Conservation (phyloP, 2,113 vertebrate species). For the Neomonachus schauinslandi region DNA sequence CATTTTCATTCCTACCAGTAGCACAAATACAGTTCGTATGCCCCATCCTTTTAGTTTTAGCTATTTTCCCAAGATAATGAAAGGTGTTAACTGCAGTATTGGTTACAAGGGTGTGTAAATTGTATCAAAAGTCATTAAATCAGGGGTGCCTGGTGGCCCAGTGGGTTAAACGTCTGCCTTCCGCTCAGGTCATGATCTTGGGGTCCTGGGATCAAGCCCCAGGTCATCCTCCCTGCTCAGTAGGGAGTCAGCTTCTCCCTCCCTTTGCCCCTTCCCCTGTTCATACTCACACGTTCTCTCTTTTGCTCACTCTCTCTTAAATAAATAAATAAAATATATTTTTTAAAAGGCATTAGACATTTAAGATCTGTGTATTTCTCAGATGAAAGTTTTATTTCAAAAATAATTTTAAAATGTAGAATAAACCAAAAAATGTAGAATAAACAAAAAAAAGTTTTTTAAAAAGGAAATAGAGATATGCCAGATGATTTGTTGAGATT, state of each 20-base stretch:
- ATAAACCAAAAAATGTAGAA: background rate
- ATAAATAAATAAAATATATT: too few relatives aligned
- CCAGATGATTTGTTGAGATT: background rate
- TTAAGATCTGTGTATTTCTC: background rate
- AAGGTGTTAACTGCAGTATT: background rate
- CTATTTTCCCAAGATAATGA: background rate
- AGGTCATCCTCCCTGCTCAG: too few relatives aligned
- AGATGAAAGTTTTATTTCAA: background rate
- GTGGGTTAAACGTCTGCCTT: too few relatives aligned
- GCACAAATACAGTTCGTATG: background rate
- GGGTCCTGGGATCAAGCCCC: too few relatives aligned
- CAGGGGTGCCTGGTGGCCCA: too few relatives aligned
- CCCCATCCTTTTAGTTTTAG: background rate
- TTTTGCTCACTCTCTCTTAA: too few relatives aligned
- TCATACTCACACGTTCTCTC: too few relatives aligned
- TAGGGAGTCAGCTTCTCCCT: too few relatives aligned
- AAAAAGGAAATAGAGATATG: background rate
- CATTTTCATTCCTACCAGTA: background rate
- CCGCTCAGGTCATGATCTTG: too few relatives aligned
- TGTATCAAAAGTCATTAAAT: background rate
- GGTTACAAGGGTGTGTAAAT: background rate
- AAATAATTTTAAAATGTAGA: background rate
- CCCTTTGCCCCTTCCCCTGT: too few relatives aligned
- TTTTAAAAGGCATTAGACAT: background rate
- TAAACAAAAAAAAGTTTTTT: background rate